Base-by-base conservation (phyloP, 2,113 vertebrate species). In the Callipepla squamata region DNA sequence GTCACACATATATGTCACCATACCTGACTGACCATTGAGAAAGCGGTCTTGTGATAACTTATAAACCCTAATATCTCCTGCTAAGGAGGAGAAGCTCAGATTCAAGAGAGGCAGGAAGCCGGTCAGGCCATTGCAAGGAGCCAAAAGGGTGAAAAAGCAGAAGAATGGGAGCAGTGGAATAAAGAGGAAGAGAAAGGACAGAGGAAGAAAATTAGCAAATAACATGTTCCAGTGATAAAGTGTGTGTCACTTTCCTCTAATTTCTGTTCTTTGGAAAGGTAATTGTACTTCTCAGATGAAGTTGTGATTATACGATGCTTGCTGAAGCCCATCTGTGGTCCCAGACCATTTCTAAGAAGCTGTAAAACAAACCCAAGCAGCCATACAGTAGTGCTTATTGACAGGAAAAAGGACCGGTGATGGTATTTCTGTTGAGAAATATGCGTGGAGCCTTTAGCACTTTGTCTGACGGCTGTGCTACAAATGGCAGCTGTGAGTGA, bases 371-470 rank as follows among this genome's bases (percentile, higher is more conserved):
- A 14, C 34, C 28, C 26, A 47, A 3, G 44, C 0, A 13, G 28
- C 42, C 61, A 85, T 80, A 32, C 38, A 70, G 47, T 16, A 44
- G 28, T 32, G 57, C 16, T 83, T 67, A 20, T 21, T 66, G 65
- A 32, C 47, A 70, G 25, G 63, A 36, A 53, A 44, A 70, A 66
- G 50, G 38, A 77, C 47, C 32, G 47, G 57, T 36, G 68, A 47
- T 40, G 32, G 47, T 47, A 80, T 83, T 95, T 83, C 79, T 90
- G 85, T 70, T 38, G 51, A 63, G 61, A 77, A 83, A 80, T 66
- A 59, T 1, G 28, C 50, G 19, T 47, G 50, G 63, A 80, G 55
- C 13, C 85, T 77, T 51, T 61, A 70, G 51, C 53, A 34, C 14
- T n/a, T 59, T 3, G 2, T 87, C 76, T 62, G 58, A 21, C 58